Percentiles rank a stretch among this genome's conserved stretches.
Conservation (phyloP, 2,888 invertebrate species). For the Blastobasis lacticolella region DNA sequence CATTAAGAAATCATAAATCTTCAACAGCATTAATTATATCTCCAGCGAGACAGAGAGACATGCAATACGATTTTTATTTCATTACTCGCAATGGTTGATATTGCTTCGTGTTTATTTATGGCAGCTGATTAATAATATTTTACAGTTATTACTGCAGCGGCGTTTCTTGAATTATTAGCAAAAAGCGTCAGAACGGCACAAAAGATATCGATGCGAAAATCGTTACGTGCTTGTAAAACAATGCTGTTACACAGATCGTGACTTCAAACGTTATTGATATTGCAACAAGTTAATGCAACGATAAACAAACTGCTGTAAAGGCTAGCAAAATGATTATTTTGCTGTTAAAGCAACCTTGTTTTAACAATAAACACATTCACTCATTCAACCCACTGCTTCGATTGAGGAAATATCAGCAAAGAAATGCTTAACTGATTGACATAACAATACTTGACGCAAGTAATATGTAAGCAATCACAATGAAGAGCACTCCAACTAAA, state of each 20-base stretch:
- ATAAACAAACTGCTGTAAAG: too few relatives aligned
- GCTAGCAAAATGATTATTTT: too few relatives aligned
- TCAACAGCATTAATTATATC: constrained; percentile 51
- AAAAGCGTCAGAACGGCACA: background rate
- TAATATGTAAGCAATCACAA: too few relatives aligned
- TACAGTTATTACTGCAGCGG: too few relatives aligned
- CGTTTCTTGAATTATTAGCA: background rate
- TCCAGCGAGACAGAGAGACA: constrained; percentile 33
- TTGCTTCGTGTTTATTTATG: constrained; percentile 51
- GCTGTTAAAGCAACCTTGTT: too few relatives aligned
- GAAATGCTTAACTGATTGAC: background rate
- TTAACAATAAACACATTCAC: too few relatives aligned
- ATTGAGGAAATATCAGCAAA: too few relatives aligned
- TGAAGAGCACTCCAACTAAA: too few relatives aligned
- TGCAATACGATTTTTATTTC: constrained; percentile 50
- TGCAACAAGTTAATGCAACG: too few relatives aligned
- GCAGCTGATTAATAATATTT: constrained; percentile 28
- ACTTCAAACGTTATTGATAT: too few relatives aligned
- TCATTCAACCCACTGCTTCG: too few relatives aligned
- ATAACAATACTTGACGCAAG: background rate
- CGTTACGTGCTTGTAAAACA: background rate
- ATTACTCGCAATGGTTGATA: constrained; percentile 43
- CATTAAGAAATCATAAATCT: constrained; percentile 65
- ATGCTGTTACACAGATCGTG: too few relatives aligned
- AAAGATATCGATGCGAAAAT: background rate